A percentile compares a stretch with the other conserved stretches of the same genome.
Evolutionary conservation across 2,113 vertebrate species (phyloP).

Genomic region (Psilopogon haemacephalus): DNA sequence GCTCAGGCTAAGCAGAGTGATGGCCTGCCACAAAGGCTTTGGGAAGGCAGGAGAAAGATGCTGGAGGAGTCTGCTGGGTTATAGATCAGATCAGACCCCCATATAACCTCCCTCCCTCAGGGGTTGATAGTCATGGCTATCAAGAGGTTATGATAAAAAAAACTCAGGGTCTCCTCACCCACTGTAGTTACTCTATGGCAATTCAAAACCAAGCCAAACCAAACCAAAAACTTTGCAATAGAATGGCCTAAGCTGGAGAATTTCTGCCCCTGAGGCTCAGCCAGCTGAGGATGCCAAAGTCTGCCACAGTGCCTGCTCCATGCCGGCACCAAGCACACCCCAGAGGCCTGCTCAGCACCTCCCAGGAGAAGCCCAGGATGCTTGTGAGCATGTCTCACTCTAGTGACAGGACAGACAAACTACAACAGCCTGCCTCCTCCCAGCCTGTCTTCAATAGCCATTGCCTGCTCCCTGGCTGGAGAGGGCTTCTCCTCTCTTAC

Average conservation of each 20-base stretch:
- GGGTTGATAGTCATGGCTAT: neutral
- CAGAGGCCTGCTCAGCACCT: neutral
- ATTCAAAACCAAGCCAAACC: neutral
- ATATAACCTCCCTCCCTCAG: neutral
- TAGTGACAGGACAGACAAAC: conserved; percentile 57
- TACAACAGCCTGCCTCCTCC: conserved; percentile 22
- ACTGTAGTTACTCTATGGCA: neutral
- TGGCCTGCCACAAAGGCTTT: neutral
- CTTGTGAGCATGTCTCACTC: conserved; percentile 59
- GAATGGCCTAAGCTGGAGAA: neutral
- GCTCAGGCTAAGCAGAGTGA: neutral
- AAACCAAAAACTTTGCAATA: neutral
- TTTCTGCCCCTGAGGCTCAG: neutral
- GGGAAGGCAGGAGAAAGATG: neutral
- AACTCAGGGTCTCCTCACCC: neutral
- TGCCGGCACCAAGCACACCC: neutral
- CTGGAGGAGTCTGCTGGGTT: neutral
- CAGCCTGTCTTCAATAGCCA: neutral
- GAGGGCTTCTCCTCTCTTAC: neutral
- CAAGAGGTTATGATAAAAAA: neutral
- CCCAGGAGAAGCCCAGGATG: neutral
- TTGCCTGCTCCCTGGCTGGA: neutral
- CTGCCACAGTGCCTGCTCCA: neutral
- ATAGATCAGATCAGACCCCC: neutral
- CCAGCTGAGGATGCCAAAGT: neutral